Conservation (phyloP, 2,888 invertebrate genomes). For the Notocelia uddmanniana region DNA sequence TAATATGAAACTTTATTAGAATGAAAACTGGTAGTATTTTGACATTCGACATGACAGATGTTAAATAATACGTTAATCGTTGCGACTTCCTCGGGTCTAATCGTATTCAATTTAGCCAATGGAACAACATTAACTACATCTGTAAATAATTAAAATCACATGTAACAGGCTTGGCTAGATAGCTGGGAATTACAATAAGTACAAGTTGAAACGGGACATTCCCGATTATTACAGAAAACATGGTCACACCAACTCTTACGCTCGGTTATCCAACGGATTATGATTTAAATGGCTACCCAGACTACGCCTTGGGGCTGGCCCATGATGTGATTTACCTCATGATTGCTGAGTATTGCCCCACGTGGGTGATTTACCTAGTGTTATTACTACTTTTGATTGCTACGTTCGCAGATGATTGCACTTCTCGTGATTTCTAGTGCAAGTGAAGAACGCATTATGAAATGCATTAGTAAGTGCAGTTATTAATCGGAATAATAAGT, state of each 20-base stretch:
- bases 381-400: conserved; percentile 13
- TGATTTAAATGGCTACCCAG: conserved; percentile 31
- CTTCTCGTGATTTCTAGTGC: conserved; percentile 3
- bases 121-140: no score
- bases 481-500: no score
- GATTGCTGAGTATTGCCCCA: conserved; percentile 14
- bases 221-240: not conserved
- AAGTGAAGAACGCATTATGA: not conserved
- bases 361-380: conserved; percentile 34
- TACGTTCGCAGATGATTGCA: conserved; percentile 7
- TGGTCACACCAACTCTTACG: conserved; percentile 30
- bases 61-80: no score
- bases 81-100: no score
- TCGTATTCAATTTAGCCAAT: no score
- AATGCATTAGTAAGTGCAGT: not conserved
- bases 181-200: not conserved
- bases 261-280: conserved; percentile 42
- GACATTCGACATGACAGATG: no score
- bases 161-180: not conserved
- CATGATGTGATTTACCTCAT: conserved; percentile 24
- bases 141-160: no score
- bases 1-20: no score
- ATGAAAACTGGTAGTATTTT: no score
- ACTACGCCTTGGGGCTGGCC: conserved; percentile 16
- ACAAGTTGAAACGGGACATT: not conserved